These are phyloP conservation scores for Temnothorax rugatulus DNA, from an alignment of 2,888 invertebrate species.

Conservation along the genomic window DNA sequence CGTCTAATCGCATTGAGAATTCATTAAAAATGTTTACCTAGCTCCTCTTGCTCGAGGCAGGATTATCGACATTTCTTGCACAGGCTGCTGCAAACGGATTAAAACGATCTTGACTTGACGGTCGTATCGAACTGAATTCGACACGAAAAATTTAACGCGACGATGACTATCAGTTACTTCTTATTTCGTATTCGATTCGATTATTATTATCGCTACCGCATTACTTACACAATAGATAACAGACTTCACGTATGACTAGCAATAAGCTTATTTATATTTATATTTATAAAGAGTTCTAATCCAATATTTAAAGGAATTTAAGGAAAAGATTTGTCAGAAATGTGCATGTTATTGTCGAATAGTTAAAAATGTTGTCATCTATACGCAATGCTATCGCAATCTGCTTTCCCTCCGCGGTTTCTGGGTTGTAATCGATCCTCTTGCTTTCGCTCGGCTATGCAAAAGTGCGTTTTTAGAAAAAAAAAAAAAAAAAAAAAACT, in stretches of 20 bases:
- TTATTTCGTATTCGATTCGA: background rate
- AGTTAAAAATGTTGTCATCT: background rate
- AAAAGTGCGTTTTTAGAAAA: slow-evolving; percentile 23
- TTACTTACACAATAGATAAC: background rate
- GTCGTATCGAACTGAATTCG: background rate
- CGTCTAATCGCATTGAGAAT: slow-evolving; percentile 2
- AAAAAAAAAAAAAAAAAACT: background rate
- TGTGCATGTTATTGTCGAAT: background rate
- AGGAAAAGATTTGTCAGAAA: background rate
- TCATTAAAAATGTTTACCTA: slow-evolving; percentile 34
- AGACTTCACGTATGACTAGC: background rate
- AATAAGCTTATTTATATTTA: slow-evolving; percentile 3
- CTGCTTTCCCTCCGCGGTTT: background rate
- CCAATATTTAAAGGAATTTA: background rate
- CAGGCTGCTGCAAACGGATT: background rate
- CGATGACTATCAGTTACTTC: background rate
- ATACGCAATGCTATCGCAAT: background rate
- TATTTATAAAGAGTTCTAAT: slow-evolving; percentile 5
- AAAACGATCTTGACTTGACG: background rate
- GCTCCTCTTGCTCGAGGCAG: background rate
- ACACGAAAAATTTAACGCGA: too few relatives aligned
- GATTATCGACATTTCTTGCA: background rate
- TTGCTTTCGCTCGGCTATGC: background rate
- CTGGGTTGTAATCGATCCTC: slow-evolving; percentile 20
- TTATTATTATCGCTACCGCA: background rate